Conservation (phyloP, 2,888 invertebrate genomes). For the Torymus auratus region DNA sequence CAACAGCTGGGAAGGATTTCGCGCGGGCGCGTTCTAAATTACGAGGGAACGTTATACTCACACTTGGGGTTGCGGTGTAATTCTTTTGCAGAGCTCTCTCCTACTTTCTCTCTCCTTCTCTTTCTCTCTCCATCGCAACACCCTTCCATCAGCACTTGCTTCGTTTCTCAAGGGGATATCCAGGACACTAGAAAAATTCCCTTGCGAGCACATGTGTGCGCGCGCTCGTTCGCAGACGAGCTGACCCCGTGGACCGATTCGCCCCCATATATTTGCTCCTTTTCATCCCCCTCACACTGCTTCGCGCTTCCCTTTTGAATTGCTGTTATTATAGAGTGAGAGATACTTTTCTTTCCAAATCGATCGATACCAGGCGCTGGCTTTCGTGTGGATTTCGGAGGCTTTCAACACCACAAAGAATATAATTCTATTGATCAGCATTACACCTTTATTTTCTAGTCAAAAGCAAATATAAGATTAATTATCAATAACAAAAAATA, state of each 20-base stretch:
- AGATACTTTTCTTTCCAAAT: slow-evolving; percentile 21
- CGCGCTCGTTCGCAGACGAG: slow-evolving; percentile 20
- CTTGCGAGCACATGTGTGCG: slow-evolving; percentile 71
- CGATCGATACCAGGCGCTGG: slow-evolving; percentile 18
- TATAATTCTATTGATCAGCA: no score
- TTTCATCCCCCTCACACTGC: neutral
- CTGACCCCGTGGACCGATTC: slow-evolving; percentile 65
- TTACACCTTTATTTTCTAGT: no score
- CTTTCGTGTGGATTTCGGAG: neutral
- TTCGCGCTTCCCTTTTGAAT: neutral
- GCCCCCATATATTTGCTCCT: neutral
- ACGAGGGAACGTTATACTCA: slow-evolving; percentile 14
- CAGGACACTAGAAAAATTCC: slow-evolving; percentile 68
- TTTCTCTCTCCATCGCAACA: slow-evolving; percentile 20
- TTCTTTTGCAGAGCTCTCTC: slow-evolving; percentile 28
- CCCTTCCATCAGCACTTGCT: slow-evolving; percentile 8
- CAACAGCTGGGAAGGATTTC: slow-evolving; percentile 51
- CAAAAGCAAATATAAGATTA: no score
- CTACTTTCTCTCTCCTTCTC: no score
- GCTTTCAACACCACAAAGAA: no score
- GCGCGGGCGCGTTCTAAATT: slow-evolving; percentile 9
- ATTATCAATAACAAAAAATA: no score
- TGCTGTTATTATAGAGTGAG: neutral
- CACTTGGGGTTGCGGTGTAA: slow-evolving; percentile 11
- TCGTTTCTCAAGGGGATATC: slow-evolving; percentile 39